These are phyloP conservation scores for Dryoscopus gambensis DNA, from an alignment of 2,113 vertebrate species.

Conservation along the genomic window DNA sequence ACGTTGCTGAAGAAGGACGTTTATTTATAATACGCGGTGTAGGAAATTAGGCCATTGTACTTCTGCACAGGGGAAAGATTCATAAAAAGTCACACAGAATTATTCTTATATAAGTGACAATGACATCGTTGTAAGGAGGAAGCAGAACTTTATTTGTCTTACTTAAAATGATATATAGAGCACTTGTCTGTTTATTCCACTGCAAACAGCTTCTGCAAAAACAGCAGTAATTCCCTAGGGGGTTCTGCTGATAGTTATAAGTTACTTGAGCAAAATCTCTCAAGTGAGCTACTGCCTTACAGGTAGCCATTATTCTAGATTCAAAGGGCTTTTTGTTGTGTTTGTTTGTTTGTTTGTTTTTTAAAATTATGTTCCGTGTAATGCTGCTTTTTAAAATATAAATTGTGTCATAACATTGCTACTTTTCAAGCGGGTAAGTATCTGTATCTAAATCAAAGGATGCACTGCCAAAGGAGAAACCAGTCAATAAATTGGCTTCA, in stretches of 20 bases:
- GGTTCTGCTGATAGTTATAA: slow-evolving; percentile 81
- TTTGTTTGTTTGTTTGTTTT: slow-evolving; percentile 58
- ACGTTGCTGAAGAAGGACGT: slow-evolving; percentile 69
- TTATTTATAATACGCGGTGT: slow-evolving; percentile 76
- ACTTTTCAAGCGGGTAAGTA: slow-evolving; percentile 69
- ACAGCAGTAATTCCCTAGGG: slow-evolving; percentile 71
- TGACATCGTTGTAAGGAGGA: slow-evolving; percentile 84
- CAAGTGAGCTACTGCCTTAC: slow-evolving; percentile 80
- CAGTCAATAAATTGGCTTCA: slow-evolving; percentile 73
- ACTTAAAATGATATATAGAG: slow-evolving; percentile 87
- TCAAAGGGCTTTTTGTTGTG: slow-evolving; percentile 75
- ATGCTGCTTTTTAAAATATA: slow-evolving; percentile 75
- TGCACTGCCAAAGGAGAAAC: slow-evolving; percentile 57
- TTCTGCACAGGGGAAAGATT: slow-evolving; percentile 83
- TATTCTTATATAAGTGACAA: slow-evolving; percentile 86
- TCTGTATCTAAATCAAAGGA: slow-evolving; percentile 68
- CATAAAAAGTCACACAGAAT: slow-evolving; percentile 84
- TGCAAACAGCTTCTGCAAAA: slow-evolving; percentile 84
- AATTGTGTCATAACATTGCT: slow-evolving; percentile 71
- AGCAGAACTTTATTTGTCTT: slow-evolving; percentile 86
- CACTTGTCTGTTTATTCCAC: slow-evolving; percentile 85
- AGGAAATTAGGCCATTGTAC: slow-evolving; percentile 83
- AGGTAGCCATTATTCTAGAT: slow-evolving; percentile 83
- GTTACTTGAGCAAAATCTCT: slow-evolving; percentile 82
- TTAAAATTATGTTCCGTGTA: slow-evolving; percentile 63